Evolutionary conservation across 2,797 vertebrate genomes (phyloP), one percentile per base, ranked within the genome.

Genomic region (Urosaurus nigricauda): DNA sequence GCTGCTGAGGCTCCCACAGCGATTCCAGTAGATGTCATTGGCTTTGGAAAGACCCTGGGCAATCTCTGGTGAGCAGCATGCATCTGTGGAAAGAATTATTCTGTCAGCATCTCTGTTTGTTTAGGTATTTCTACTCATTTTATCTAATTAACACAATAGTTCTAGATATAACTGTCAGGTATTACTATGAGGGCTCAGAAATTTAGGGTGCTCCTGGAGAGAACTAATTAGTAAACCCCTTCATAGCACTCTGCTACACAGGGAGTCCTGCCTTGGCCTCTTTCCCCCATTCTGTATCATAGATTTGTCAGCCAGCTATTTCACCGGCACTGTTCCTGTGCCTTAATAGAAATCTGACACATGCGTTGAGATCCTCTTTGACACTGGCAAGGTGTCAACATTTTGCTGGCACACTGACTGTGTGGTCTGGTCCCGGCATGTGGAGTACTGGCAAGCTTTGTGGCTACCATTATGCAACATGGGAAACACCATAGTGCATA

Each of bases 21-120:
- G 74, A n/a, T 92, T 88, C 85, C 90, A 90, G 53, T 60, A 2
- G 60, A 86, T 86, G 40, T 80, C 90, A 53, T 90, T 84, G 68
- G 70, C 40, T 11, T 11, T 32, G 43, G 75, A 88, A 65, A 91
- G 77, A 40, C 91, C 90, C 70, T 87, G 84, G 78, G 87, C 82
- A n/a, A 88, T 58, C 58, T 93, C 91, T 32, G 84, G 47, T 53
- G 86, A 89, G 73, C 94, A 96, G n/a, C 94, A 95, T 51, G 94
- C 84, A 53, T 86, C 91, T 94, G 80, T 78, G 51, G 84, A 73
- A 68, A 85, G n/a, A 81, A 83, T 9, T 12, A 1, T 16, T 47
- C 56, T n/a, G 19, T 88, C n/a, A 85, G 53, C 47, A 79, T 16
- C 26, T 81, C 3, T 19, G 11, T n/a, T 17, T 8, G 2, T 89